phyloP scores from a whole-genome alignment of 2,888 invertebrate species.

The Cetonia aurata region DNA sequence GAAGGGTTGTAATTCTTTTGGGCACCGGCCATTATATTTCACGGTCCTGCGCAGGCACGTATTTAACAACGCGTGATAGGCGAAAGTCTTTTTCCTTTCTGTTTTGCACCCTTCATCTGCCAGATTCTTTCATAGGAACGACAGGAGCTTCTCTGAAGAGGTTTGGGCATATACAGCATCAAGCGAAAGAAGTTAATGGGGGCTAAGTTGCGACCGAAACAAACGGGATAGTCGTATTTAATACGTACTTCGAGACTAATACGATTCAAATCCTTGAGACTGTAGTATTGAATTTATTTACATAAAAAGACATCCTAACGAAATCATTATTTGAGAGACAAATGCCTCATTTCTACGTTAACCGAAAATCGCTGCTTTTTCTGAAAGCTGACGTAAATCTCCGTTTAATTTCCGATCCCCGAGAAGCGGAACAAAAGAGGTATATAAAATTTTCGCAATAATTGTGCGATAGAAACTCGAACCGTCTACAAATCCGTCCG shows the following conservation, averaged over 20 bases:
- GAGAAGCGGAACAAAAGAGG: no score
- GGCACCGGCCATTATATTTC: constrained; percentile 31
- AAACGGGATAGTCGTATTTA: neutral
- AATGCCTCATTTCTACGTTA: neutral
- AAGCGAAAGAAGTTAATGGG: neutral
- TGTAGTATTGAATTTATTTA: no score
- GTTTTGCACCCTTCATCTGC: neutral
- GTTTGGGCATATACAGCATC: neutral
- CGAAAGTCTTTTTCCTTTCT: neutral
- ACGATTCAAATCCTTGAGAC: no score
- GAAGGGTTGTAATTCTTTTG: constrained; percentile 36
- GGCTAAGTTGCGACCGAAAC: neutral
- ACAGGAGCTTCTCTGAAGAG: neutral
- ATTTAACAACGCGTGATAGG: constrained; percentile 20
- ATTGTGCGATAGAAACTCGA: no score
- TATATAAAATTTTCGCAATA: no score
- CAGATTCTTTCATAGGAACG: neutral
- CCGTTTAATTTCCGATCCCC: no score
- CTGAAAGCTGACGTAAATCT: no score
- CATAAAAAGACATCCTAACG: no score
- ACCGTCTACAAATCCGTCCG: no score
- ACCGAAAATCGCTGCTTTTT: no score
- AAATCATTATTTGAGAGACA: neutral
- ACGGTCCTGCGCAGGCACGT: constrained; percentile 1
- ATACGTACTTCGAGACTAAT: no score